phyloP scores from a whole-genome alignment of 2,797 vertebrate species.

The Neosalanx taihuensis region DNA sequence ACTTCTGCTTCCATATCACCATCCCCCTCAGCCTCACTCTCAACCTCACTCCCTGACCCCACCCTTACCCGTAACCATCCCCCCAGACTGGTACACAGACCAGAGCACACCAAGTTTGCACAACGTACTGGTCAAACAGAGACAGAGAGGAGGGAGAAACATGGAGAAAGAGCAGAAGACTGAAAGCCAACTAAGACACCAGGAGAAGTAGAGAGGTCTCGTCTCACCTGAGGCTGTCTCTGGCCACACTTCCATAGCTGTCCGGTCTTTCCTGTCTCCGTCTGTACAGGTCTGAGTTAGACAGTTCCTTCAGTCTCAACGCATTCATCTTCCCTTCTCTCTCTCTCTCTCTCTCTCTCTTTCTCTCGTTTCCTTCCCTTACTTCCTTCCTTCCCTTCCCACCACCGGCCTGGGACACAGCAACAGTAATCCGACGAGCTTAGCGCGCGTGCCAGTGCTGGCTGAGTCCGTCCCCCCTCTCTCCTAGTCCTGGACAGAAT shows the following conservation, averaged over 20 bases:
- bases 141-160: neutral
- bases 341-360: constrained; percentile 16
- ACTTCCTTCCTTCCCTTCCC: constrained; percentile 38
- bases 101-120: neutral
- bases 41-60: too few relatives aligned
- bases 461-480: neutral
- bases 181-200: neutral
- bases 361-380: constrained; percentile 9
- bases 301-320: constrained; percentile 89
- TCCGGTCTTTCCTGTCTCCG: constrained; percentile 83
- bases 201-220: neutral
- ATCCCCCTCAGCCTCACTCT: too few relatives aligned
- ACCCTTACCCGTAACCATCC: too few relatives aligned
- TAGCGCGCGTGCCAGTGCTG: constrained; percentile 11
- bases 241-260: constrained; percentile 67
- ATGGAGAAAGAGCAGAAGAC: neutral
- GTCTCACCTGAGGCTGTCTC: constrained; percentile 79
- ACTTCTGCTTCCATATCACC: too few relatives aligned
- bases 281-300: constrained; percentile 90
- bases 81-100: neutral
- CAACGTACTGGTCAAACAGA: neutral
- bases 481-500: constrained; percentile 1
- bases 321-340: constrained; percentile 77
- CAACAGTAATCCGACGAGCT: neutral
- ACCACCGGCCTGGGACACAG: constrained; percentile 22